Conservation (phyloP, 2,113 vertebrate species). For the Chionomys nivalis region DNA sequence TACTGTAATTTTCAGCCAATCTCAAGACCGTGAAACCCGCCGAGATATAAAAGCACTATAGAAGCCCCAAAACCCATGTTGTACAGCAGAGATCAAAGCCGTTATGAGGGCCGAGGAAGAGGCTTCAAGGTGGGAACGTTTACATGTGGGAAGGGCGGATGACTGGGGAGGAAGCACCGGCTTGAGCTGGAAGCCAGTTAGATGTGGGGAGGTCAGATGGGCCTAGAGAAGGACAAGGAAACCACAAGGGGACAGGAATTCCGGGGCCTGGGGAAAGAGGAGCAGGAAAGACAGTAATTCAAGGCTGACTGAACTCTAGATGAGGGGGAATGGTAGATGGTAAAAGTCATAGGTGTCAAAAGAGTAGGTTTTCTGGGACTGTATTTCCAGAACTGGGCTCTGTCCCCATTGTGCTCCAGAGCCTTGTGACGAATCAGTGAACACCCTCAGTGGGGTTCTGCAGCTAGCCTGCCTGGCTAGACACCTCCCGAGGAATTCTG, state of each 20-base stretch:
- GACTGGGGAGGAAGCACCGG: background rate
- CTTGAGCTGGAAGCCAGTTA: background rate
- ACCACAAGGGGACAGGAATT: background rate
- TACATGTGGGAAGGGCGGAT: background rate
- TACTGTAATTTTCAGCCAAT: constrained; percentile 7
- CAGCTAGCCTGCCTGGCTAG: background rate
- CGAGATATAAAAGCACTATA: background rate
- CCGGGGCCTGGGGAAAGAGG: background rate
- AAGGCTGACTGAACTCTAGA: background rate
- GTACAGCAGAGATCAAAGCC: background rate
- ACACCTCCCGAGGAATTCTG: background rate
- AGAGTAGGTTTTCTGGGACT: background rate
- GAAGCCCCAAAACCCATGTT: background rate
- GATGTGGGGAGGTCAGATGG: background rate
- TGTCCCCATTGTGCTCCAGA: background rate
- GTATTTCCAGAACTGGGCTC: background rate
- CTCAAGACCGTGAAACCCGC: background rate
- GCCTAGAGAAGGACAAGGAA: background rate
- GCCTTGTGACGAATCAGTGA: background rate
- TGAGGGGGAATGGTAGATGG: background rate
- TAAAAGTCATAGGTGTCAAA: background rate
- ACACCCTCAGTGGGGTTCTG: background rate
- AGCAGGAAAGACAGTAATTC: background rate
- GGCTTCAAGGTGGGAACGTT: background rate
- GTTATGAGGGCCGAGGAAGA: background rate